These are phyloP conservation scores for Cerceris ruficornis DNA, from an alignment of 2,888 invertebrate species.

Conservation along the genomic window DNA sequence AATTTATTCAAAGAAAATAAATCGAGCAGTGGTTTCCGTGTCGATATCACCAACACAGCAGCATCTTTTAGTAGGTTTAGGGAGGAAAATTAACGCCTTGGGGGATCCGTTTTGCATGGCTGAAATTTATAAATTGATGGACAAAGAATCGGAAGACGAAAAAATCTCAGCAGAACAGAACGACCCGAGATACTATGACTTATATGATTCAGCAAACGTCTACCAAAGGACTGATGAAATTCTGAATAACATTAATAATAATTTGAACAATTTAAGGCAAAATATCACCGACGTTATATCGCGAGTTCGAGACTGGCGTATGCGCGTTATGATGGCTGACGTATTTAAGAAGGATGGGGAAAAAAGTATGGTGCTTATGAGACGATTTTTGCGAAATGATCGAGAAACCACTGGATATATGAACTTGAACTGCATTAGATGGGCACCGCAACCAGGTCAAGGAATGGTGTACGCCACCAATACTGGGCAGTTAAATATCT, in stretches of 20 bases:
- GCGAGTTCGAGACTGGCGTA: conserved; percentile 42
- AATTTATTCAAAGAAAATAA: conserved; percentile 89
- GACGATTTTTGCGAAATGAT: conserved; percentile 87
- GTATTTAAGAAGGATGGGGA: conserved; percentile 68
- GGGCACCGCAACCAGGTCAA: conserved; percentile 92
- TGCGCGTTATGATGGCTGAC: conserved; percentile 49
- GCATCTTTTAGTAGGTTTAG: conserved; percentile 91
- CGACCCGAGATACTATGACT: conserved; percentile 55
- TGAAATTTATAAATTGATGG: conserved; percentile 73
- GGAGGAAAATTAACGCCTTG: conserved; percentile 84
- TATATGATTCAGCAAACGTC: conserved; percentile 45
- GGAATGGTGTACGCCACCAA: conserved; percentile 94
- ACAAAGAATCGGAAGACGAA: conserved; percentile 61
- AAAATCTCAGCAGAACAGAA: conserved; percentile 32
- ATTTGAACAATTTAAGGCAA: conserved; percentile 25
- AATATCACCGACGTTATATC: conserved; percentile 23
- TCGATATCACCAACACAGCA: conserved; percentile 92
- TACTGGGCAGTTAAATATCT: conserved; percentile 89
- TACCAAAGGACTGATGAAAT: conserved; percentile 65
- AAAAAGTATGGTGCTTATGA: conserved; percentile 83
- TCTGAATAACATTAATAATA: conserved; percentile 43
- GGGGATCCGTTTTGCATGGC: conserved; percentile 74
- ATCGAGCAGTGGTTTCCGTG: conserved; percentile 92
- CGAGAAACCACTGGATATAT: conserved; percentile 85
- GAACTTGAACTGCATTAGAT: conserved; percentile 92